phyloP scores from a whole-genome alignment of 2,888 invertebrate species.

The Nymphalis c-album region DNA sequence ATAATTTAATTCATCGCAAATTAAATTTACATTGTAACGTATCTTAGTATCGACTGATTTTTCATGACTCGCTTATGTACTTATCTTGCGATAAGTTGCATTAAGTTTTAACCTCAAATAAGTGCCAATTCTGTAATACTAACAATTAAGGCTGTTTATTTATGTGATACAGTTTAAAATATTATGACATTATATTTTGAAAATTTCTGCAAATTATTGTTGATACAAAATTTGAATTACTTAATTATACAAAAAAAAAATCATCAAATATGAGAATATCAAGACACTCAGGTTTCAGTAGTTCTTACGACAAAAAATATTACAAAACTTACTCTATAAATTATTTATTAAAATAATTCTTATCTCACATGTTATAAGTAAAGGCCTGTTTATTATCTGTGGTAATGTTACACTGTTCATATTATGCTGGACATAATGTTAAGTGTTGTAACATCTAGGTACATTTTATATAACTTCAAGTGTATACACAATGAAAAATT shows the following conservation, averaged over 20 bases:
- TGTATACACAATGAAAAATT: not conserved
- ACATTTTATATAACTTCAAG: not conserved
- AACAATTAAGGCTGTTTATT: conserved; percentile 59
- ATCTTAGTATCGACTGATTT: conserved; percentile 46
- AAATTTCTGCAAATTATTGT: conserved; percentile 6
- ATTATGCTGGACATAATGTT: conserved; percentile 68
- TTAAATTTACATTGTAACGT: conserved; percentile 1
- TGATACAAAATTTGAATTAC: not conserved
- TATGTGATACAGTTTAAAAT: conserved; percentile 56
- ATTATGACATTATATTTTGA: conserved; percentile 38
- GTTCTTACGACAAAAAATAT: not conserved
- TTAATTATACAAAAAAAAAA: not conserved
- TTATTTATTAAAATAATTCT: not conserved
- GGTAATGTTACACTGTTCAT: conserved; percentile 49
- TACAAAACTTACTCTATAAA: not conserved
- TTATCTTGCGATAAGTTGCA: conserved; percentile 66
- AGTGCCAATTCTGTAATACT: conserved; percentile 62
- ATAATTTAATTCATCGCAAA: conserved; percentile 37
- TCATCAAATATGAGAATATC: not conserved
- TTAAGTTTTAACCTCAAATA: conserved; percentile 53
- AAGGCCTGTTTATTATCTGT: not conserved
- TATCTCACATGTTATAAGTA: not conserved
- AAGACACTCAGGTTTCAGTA: not conserved
- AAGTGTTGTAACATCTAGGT: conserved; percentile 12
- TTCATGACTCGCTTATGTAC: conserved; percentile 59